A percentile compares a stretch with the other conserved stretches of the same genome.
Evolutionary conservation across 2,888 invertebrate species (phyloP).

Genomic region (Saturnia pavonia): DNA sequence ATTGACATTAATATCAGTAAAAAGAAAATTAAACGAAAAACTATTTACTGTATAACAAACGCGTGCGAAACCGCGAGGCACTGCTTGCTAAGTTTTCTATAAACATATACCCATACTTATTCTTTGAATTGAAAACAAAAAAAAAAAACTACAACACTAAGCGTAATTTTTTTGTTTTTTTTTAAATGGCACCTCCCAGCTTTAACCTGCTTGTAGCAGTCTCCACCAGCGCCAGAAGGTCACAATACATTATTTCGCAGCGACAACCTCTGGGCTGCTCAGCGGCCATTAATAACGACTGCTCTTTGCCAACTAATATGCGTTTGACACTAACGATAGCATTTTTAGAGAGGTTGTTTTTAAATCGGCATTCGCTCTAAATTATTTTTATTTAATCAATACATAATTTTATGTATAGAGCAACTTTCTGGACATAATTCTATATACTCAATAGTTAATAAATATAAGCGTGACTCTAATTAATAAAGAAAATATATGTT

Average conservation of each 20-base stretch:
- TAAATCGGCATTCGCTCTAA: neutral
- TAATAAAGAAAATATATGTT: too few relatives aligned
- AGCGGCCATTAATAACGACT: conserved; percentile 70
- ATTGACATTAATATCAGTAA: too few relatives aligned
- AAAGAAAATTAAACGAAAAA: too few relatives aligned
- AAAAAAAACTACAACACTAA: neutral
- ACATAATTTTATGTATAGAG: neutral
- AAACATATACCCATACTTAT: too few relatives aligned
- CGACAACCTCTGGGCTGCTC: conserved; percentile 56
- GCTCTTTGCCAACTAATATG: conserved; percentile 66
- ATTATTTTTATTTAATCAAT: neutral
- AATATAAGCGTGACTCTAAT: too few relatives aligned
- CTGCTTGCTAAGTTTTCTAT: too few relatives aligned
- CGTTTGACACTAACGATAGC: conserved; percentile 75
- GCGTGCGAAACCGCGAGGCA: too few relatives aligned
- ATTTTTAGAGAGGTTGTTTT: conserved; percentile 60
- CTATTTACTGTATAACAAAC: too few relatives aligned
- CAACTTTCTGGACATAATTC: neutral
- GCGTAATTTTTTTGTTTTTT: conserved; percentile 2
- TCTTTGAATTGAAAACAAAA: neutral
- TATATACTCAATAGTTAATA: too few relatives aligned
- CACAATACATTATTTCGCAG: conserved; percentile 61
- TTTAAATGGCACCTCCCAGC: conserved; percentile 1
- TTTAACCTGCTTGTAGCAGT: neutral
- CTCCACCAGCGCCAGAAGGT: conserved; percentile 52